These are phyloP conservation scores for Nixonia krombeini DNA, from an alignment of 1,140 invertebrate genomes.

Conservation along the genomic window DNA sequence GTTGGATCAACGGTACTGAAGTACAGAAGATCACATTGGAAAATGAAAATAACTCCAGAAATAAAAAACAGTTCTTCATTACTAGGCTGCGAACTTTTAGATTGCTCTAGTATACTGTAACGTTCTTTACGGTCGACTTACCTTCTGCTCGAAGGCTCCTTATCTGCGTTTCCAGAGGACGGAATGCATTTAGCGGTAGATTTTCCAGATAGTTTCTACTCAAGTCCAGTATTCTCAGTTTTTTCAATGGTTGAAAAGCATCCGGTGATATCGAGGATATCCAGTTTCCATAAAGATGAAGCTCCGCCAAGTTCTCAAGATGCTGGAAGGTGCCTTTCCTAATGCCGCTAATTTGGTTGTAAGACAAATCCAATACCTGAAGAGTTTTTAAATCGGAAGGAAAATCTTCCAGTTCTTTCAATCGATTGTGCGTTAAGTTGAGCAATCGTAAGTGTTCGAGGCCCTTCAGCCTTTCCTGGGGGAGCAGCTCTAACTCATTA, in stretches of 20 bases:
- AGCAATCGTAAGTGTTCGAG: conserved; percentile 79
- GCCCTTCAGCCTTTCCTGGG: conserved; percentile 87
- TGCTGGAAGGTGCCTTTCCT: conserved; percentile 83
- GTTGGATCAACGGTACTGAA: too few relatives aligned
- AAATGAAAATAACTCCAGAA: too few relatives aligned
- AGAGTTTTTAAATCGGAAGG: conserved; percentile 82
- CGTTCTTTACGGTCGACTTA: conserved; percentile 72
- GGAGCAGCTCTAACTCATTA: conserved; percentile 88
- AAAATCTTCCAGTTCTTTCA: conserved; percentile 88
- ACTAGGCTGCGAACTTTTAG: too few relatives aligned
- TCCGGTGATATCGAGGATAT: conserved; percentile 84
- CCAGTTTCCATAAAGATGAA: conserved; percentile 87
- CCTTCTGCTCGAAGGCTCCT: conserved; percentile 84
- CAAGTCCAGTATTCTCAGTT: conserved; percentile 84
- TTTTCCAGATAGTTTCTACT: conserved; percentile 80
- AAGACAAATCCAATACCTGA: conserved; percentile 85
- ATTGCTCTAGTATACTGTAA: too few relatives aligned
- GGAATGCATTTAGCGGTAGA: conserved; percentile 82
- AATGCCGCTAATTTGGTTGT: conserved; percentile 85
- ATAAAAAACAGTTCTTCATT: too few relatives aligned
- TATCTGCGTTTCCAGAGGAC: conserved; percentile 85
- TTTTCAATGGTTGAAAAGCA: conserved; percentile 84
- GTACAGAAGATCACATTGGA: too few relatives aligned
- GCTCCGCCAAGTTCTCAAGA: conserved; percentile 80
- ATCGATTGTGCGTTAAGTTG: conserved; percentile 86